Percentiles rank a stretch among this genome's conserved stretches.
Conservation (phyloP, 2,888 invertebrate genomes). For the Drosophila ustulata region DNA sequence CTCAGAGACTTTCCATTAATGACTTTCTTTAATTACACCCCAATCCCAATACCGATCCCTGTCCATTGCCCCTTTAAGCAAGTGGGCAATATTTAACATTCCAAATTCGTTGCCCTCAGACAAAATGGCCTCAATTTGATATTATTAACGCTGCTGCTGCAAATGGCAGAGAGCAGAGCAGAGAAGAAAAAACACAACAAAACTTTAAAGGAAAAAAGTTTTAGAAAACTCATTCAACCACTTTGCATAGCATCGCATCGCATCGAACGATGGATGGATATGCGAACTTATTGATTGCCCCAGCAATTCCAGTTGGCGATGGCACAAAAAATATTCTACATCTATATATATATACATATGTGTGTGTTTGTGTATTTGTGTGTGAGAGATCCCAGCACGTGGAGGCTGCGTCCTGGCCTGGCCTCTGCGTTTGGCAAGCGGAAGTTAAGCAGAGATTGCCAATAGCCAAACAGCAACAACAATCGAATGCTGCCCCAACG, state of each 20-base stretch:
- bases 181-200: conserved; percentile 1
- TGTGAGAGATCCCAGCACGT: conserved; percentile 20
- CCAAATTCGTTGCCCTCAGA: conserved; percentile 17
- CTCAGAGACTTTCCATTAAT: conserved; percentile 42
- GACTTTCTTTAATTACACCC: conserved; percentile 42
- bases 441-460: conserved; percentile 70
- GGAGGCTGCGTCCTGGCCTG: conserved; percentile 26
- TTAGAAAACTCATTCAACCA: conserved; percentile 57
- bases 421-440: conserved; percentile 49
- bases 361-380: neutral
- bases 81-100: conserved; percentile 18
- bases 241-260: conserved; percentile 51
- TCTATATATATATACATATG: neutral
- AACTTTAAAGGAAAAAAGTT: conserved; percentile 24
- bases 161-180: conserved; percentile 2
- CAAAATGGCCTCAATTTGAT: conserved; percentile 41
- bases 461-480: conserved; percentile 48
- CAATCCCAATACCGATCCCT: neutral
- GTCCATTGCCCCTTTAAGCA: neutral
- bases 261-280: conserved; percentile 49
- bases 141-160: conserved; percentile 25
- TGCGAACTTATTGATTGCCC: conserved; percentile 71
- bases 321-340: conserved; percentile 13
- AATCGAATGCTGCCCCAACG: conserved; percentile 22
- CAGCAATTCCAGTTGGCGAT: conserved; percentile 37